phyloP scores from a whole-genome alignment of 2,113 vertebrate species.

The Anarrhichthys ocellatus region DNA sequence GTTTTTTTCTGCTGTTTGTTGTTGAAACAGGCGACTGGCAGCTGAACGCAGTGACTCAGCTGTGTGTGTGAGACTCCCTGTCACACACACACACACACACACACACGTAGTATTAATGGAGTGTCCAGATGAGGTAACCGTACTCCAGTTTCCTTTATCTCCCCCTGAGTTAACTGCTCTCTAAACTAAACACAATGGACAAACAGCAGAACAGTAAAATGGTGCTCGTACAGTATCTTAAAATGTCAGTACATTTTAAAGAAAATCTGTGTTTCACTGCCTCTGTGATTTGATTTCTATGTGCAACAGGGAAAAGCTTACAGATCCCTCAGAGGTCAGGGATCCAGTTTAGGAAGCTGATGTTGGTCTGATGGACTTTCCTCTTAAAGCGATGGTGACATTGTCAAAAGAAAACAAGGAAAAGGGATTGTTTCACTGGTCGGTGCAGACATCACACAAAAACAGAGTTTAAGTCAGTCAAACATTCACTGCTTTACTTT shows the following conservation, averaged over 20 bases:
- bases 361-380: conserved; percentile 39
- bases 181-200: conserved; percentile 9
- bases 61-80: not conserved
- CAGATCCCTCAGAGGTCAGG: conserved; percentile 18
- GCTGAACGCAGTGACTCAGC: conserved; percentile 59
- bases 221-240: not conserved
- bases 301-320: not conserved
- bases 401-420: not conserved
- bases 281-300: not conserved
- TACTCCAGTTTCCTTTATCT: conserved; percentile 30
- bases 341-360: conserved; percentile 10
- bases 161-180: conserved; percentile 9
- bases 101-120: conserved; percentile 44
- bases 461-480: not conserved
- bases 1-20: conserved; percentile 53
- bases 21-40: conserved; percentile 63
- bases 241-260: not conserved
- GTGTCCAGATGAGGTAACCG: conserved; percentile 63
- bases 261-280: not conserved
- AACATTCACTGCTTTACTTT: not conserved
- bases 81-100: conserved; percentile 8
- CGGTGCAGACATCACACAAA: not conserved
- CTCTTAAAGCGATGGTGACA: not conserved
- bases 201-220: not conserved
- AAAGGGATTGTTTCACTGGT: not conserved